phyloP scores from a whole-genome alignment of 2,113 vertebrate species.

The Montifringilla adamsi region DNA sequence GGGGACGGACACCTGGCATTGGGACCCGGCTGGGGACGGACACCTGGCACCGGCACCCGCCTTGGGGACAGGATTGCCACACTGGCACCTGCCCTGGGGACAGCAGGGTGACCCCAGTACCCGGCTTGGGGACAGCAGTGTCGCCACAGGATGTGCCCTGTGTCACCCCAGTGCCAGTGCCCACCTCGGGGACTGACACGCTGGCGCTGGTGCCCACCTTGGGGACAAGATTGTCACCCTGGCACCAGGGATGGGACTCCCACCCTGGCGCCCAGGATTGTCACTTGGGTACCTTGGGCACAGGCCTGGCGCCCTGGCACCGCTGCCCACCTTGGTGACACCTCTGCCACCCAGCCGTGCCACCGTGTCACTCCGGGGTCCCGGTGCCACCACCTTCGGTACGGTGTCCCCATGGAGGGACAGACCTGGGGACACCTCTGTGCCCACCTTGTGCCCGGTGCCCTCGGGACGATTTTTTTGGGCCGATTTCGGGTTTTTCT shows the following conservation, averaged over 20 bases:
- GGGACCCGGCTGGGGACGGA: rapidly evolving
- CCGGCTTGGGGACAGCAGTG: neutral
- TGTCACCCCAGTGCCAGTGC: neutral
- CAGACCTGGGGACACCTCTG: neutral
- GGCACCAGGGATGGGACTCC: neutral
- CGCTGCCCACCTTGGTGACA: no score
- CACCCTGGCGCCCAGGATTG: neutral
- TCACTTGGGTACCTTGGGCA: neutral
- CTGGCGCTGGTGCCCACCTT: no score
- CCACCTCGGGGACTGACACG: neutral
- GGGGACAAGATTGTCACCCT: neutral
- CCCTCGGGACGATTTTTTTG: neutral
- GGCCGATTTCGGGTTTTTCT: neutral
- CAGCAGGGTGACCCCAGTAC: no score
- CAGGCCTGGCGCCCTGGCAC: neutral
- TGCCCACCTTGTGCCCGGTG: neutral
- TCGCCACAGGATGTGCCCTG: no score
- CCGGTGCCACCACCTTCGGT: neutral
- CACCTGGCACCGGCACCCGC: neutral
- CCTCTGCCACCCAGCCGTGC: neutral
- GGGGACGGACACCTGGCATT: rapidly evolving
- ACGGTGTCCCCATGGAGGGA: neutral
- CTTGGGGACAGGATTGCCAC: neutral
- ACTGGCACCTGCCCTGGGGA: neutral
- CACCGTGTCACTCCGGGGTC: neutral